phyloP scores from a whole-genome alignment of 1,140 invertebrate species.

The Drosophila repleta region DNA sequence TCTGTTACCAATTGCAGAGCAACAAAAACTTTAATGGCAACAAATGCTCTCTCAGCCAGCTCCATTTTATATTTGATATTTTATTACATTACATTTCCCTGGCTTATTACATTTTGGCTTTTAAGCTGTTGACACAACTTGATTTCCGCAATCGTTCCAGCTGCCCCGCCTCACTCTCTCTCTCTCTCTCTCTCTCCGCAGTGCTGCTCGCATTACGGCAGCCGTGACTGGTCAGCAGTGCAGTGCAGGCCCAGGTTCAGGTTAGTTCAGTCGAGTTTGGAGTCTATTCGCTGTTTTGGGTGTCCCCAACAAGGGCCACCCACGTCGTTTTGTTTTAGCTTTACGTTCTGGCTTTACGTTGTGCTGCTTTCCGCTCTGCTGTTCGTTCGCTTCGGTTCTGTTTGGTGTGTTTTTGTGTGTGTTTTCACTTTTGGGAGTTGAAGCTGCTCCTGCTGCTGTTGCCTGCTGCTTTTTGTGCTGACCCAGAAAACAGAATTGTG shows the following conservation, averaged over 20 bases:
- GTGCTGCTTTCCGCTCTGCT: not conserved
- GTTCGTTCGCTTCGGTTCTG: conserved; percentile 41
- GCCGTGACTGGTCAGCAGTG: conserved; percentile 45
- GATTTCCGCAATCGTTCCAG: conserved; percentile 65
- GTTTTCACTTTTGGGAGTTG: conserved; percentile 67
- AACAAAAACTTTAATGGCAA: conserved; percentile 73
- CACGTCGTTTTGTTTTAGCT: conserved; percentile 66
- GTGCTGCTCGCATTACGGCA: not conserved
- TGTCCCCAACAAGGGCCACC: conserved; percentile 42
- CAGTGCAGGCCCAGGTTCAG: conserved; percentile 30
- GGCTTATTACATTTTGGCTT: conserved; percentile 83
- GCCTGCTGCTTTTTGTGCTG: conserved; percentile 41
- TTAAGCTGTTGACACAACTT: conserved; percentile 83
- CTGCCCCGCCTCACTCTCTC: not conserved
- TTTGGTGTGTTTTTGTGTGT: conserved; percentile 36
- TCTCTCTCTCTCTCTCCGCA: not conserved
- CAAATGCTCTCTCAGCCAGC: conserved; percentile 60
- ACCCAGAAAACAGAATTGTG: conserved; percentile 78
- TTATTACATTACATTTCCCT: conserved; percentile 83
- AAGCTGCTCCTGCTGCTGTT: conserved; percentile 5
- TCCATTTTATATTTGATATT: conserved; percentile 78
- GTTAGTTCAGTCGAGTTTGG: conserved; percentile 42
- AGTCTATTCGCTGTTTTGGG: conserved; percentile 30
- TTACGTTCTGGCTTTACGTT: conserved; percentile 10
- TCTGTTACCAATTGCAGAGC: conserved; percentile 68